Conservation (phyloP, 1,140 invertebrate species). For the Zaprionus taronus region DNA sequence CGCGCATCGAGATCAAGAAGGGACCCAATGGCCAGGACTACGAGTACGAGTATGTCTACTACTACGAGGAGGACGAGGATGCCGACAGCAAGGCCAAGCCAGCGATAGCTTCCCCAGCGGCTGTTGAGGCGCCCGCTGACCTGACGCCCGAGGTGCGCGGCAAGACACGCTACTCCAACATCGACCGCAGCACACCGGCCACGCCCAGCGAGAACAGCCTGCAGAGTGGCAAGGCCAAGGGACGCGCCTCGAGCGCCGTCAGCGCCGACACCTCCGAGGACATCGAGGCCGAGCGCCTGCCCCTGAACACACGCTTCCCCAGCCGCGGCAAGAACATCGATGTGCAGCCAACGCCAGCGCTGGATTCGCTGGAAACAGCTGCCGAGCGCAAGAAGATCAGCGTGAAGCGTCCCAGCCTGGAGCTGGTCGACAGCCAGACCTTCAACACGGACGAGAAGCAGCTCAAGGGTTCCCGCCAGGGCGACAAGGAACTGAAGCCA, state of each 20-base stretch:
- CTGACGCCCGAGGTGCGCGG: constrained; percentile 57
- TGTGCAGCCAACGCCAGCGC: constrained; percentile 69
- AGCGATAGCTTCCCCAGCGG: constrained; percentile 46
- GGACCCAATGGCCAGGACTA: constrained; percentile 95
- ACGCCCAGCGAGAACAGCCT: constrained; percentile 85
- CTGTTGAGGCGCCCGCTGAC: constrained; percentile 41
- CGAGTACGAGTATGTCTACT: constrained; percentile 96
- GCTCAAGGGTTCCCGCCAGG: constrained; percentile 71
- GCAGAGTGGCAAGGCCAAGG: constrained; percentile 85
- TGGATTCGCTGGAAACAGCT: constrained; percentile 83
- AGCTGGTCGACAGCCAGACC: constrained; percentile 91
- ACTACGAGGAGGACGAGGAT: constrained; percentile 94
- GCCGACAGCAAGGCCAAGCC: constrained; percentile 84
- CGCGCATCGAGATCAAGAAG: constrained; percentile 92
- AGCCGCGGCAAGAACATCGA: constrained; percentile 86
- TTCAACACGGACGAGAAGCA: constrained; percentile 90
- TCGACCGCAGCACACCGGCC: constrained; percentile 87
- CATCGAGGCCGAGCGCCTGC: constrained; percentile 88
- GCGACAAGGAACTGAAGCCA: constrained; percentile 77
- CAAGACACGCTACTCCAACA: constrained; percentile 88
- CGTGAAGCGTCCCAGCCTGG: constrained; percentile 88
- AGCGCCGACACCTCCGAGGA: constrained; percentile 85
- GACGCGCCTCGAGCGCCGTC: constrained; percentile 61
- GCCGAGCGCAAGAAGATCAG: constrained; percentile 85
- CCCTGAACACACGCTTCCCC: constrained; percentile 91